Conservation (phyloP, 2,113 vertebrate genomes). For the Sisor rabdophorus region DNA sequence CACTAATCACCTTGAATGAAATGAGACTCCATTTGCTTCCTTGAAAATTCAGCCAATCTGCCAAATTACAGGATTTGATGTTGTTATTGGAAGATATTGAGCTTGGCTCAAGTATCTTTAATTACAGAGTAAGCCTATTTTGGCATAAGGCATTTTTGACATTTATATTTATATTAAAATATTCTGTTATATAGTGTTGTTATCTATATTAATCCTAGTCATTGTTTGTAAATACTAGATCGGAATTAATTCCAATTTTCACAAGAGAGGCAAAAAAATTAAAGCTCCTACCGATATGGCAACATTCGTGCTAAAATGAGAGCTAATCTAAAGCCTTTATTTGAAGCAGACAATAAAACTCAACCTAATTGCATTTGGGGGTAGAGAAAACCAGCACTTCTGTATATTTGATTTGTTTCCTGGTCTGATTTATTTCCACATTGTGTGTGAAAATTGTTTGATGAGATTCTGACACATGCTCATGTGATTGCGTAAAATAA, state of each 20-base stretch:
- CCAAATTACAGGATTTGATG: neutral
- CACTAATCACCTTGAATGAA: neutral
- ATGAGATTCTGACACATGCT: neutral
- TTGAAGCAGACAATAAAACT: constrained; percentile 9
- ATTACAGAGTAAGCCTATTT: neutral
- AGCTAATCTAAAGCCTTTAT: constrained; percentile 11
- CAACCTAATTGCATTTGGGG: constrained; percentile 19
- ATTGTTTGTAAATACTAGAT: neutral
- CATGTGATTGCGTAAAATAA: neutral
- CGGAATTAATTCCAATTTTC: neutral
- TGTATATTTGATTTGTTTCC: too few relatives aligned
- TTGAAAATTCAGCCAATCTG: neutral
- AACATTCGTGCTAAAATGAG: neutral
- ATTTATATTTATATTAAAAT: neutral
- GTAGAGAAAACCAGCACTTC: constrained; percentile 42
- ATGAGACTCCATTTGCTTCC: neutral
- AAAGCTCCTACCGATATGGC: neutral
- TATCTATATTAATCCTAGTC: neutral
- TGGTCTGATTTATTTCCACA: too few relatives aligned
- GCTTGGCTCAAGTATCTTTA: constrained; percentile 1
- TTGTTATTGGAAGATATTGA: constrained; percentile 33
- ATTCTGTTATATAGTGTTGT: neutral
- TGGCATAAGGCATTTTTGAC: constrained; percentile 1
- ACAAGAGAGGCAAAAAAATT: neutral
- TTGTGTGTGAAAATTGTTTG: too few relatives aligned